Evolutionary conservation across 2,888 invertebrate species (phyloP).

Genomic region (Eupeodes luniger): DNA sequence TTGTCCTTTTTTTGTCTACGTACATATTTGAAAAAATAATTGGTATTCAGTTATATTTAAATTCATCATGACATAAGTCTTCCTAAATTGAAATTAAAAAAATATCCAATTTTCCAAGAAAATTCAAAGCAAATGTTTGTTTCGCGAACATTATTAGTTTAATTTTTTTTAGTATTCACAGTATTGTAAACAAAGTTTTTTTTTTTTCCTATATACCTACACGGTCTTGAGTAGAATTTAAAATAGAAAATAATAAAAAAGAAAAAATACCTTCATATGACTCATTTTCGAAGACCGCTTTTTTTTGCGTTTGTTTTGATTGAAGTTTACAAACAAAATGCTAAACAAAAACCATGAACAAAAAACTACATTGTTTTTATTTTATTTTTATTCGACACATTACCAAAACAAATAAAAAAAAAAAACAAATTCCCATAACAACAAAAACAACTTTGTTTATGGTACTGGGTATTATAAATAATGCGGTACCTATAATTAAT

Average conservation of each 20-base stretch:
- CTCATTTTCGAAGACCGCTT: neutral
- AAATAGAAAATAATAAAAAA: conserved; percentile 7
- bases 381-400: neutral
- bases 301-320: conserved; percentile 7
- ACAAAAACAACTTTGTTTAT: conserved; percentile 14
- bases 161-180: neutral
- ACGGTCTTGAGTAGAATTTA: neutral
- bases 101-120: neutral
- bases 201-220: neutral
- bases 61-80: no score
- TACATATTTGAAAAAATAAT: no score
- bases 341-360: neutral
- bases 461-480: neutral
- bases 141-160: neutral
- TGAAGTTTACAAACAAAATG: neutral
- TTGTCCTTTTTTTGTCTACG: no score
- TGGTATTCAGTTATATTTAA: no score
- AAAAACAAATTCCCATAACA: neutral
- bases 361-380: neutral
- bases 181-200: neutral
- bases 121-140: neutral
- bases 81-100: neutral
- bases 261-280: neutral
- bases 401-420: conserved; percentile 17
- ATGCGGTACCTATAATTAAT: neutral